Percentiles rank a stretch among this genome's conserved stretches.
Evolutionary conservation across 2,888 invertebrate species (phyloP).

Genomic region (Pammene aurita): DNA sequence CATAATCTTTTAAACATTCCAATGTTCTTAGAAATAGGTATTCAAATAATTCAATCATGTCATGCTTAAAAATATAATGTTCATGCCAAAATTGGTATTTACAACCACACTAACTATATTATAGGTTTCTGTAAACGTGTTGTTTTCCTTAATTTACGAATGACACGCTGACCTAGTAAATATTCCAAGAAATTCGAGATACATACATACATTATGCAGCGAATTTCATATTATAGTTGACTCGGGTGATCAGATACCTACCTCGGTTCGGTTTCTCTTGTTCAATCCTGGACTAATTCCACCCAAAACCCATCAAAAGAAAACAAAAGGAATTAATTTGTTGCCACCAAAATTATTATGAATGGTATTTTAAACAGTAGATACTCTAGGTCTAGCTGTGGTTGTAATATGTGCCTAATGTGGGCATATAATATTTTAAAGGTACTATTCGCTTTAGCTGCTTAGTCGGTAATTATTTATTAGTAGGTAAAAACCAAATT

Average conservation of each 20-base stretch:
- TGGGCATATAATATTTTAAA: no score
- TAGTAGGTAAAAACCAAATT: no score
- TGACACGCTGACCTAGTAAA: slow-evolving; percentile 17
- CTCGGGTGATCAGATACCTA: not conserved
- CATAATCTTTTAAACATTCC: not conserved
- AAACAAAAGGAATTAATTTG: no score
- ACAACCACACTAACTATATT: not conserved
- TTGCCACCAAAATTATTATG: no score
- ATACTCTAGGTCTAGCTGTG: no score
- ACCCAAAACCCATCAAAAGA: no score
- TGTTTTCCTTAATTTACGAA: slow-evolving; percentile 26
- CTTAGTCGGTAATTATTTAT: no score
- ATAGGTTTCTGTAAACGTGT: not conserved
- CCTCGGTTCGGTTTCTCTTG: not conserved
- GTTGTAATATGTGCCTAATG: no score
- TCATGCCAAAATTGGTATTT: slow-evolving; percentile 1
- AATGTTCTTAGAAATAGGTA: not conserved
- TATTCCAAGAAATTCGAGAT: slow-evolving; percentile 11
- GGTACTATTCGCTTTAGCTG: no score
- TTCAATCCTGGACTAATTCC: no score
- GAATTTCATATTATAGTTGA: slow-evolving; percentile 9
- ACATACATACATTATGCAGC: slow-evolving; percentile 9
- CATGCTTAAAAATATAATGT: not conserved
- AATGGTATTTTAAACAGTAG: no score
- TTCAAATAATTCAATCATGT: not conserved